phyloP scores from a whole-genome alignment of 2,113 vertebrate genomes.

The Dinomys branickii region DNA sequence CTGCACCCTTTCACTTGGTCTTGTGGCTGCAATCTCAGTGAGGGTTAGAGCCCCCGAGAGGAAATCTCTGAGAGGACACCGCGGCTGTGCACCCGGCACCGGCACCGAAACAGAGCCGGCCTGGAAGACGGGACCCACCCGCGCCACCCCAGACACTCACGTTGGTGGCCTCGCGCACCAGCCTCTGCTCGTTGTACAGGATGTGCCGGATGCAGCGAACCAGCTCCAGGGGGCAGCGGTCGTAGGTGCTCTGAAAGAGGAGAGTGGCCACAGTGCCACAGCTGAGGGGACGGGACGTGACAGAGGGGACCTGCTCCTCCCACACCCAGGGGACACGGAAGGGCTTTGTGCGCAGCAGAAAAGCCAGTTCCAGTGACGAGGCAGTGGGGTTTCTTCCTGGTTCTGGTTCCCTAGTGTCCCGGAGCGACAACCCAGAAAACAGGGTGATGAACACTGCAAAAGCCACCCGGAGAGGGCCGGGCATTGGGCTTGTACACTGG shows the following conservation, averaged over 20 bases:
- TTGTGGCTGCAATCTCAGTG: background rate
- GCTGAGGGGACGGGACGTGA: background rate
- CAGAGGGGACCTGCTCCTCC: background rate
- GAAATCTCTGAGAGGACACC: background rate
- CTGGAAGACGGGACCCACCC: background rate
- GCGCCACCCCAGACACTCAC: conserved; percentile 86
- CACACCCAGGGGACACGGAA: background rate
- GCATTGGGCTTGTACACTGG: background rate
- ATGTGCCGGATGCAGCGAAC: conserved; percentile 99
- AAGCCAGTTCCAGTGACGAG: background rate
- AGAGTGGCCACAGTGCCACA: background rate
- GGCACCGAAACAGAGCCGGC: background rate
- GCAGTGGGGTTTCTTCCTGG: background rate
- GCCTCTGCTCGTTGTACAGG: conserved; percentile 97
- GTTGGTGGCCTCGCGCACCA: conserved; percentile 95
- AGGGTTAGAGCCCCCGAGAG: background rate
- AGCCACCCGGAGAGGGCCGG: background rate
- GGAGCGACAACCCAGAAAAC: background rate
- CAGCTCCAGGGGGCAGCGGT: conserved; percentile 97
- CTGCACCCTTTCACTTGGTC: background rate
- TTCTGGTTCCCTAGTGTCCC: background rate
- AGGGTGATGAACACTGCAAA: background rate
- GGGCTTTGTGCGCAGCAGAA: background rate
- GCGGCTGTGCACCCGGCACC: background rate
- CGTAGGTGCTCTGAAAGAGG: conserved; percentile 94